A percentile compares a stretch with the other conserved stretches of the same genome.
These are phyloP conservation scores for Grammomys surdaster DNA, from an alignment of 2,113 vertebrate genomes.

Conservation along the genomic window DNA sequence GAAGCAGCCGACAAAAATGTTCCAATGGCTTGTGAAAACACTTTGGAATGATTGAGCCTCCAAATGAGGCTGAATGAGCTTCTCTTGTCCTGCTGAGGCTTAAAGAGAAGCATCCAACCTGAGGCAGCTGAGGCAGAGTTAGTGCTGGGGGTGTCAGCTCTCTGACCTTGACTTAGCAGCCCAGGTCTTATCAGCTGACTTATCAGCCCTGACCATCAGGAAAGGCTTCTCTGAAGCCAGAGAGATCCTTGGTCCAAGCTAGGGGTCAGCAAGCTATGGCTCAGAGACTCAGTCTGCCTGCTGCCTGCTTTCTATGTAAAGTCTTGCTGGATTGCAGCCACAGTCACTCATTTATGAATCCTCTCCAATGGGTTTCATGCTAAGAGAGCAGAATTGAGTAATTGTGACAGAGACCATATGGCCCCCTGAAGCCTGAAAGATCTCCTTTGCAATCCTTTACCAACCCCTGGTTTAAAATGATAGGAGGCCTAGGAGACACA, in stretches of 20 bases:
- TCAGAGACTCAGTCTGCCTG: not conserved
- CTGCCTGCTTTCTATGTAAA: slow-evolving; percentile 35
- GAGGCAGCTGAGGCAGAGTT: not conserved
- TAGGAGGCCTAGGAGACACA: not conserved
- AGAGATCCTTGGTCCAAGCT: not conserved
- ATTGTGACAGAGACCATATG: slow-evolving; percentile 60
- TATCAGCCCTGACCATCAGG: not conserved
- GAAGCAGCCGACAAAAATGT: not conserved
- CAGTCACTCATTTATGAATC: not conserved
- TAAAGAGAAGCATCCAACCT: not conserved
- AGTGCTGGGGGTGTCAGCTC: not conserved
- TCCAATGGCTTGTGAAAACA: not conserved
- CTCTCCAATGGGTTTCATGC: not conserved
- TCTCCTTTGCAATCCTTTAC: slow-evolving; percentile 12
- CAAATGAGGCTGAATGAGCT: not conserved
- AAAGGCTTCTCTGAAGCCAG: not conserved
- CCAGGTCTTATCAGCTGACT: not conserved
- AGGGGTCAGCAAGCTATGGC: not conserved
- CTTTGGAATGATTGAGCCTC: not conserved
- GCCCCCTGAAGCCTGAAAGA: slow-evolving; percentile 48
- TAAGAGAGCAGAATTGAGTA: not conserved
- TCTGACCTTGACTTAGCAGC: not conserved
- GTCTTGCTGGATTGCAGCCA: slow-evolving; percentile 19
- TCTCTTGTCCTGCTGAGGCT: not conserved
- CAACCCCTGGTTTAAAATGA: slow-evolving; percentile 1